phyloP scores from a whole-genome alignment of 2,888 invertebrate genomes.

The Amblyjoppa proteus region DNA sequence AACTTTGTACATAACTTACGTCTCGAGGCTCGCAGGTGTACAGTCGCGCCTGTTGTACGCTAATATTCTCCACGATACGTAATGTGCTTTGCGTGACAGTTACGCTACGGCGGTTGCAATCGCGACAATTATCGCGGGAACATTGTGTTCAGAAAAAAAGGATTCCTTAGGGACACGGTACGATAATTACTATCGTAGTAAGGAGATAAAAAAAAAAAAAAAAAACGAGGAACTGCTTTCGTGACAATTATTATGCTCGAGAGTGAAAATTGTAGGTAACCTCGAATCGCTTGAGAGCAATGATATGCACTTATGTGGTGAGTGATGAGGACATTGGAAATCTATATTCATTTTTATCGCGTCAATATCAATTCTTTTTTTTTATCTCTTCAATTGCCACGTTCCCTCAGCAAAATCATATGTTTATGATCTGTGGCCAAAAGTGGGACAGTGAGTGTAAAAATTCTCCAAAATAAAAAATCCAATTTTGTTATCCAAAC shows the following conservation, averaged over 20 bases:
- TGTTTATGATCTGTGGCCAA: no score
- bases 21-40: slow-evolving; percentile 19
- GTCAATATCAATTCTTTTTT: background rate
- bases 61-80: slow-evolving; percentile 49
- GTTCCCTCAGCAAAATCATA: no score
- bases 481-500: no score
- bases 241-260: slow-evolving; percentile 37
- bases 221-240: slow-evolving; percentile 36
- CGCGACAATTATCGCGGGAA: slow-evolving; percentile 59
- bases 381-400: background rate
- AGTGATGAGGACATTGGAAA: slow-evolving; percentile 9
- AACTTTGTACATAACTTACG: background rate
- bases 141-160: slow-evolving; percentile 40
- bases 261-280: slow-evolving; percentile 3
- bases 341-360: background rate
- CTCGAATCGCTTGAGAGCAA: slow-evolving; percentile 17
- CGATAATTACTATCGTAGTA: slow-evolving; percentile 47
- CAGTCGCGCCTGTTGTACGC: slow-evolving; percentile 15
- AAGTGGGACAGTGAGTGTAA: no score
- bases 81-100: slow-evolving; percentile 67
- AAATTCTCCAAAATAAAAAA: no score
- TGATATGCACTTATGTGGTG: slow-evolving; percentile 11
- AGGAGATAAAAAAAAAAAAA: slow-evolving; percentile 55
- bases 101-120: slow-evolving; percentile 59
- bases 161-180: slow-evolving; percentile 27